Base-by-base conservation (phyloP, 1,140 invertebrate species). In the Meloidogyne hapla region DNA sequence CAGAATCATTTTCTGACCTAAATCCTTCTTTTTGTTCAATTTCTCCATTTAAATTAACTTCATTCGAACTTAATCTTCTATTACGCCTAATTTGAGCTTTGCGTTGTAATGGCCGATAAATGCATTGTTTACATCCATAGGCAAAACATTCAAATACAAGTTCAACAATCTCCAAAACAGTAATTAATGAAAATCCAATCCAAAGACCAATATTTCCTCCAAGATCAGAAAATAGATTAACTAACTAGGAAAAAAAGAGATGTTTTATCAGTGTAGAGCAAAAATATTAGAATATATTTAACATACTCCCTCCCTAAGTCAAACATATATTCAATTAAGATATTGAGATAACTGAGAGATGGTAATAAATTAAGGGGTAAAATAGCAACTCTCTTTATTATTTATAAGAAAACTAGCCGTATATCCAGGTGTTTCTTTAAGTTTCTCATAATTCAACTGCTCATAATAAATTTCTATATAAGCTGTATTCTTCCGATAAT, bases 381-480 rank as follows among this genome's bases (percentile, higher is more conserved):
- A 4, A 33, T 0, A 33, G 33, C 9, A 33, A 33, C n/a, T n/a
- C n/a, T n/a, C n/a, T n/a, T n/a, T n/a, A n/a, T n/a, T n/a, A n/a
- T n/a, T n/a, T n/a, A n/a, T 45, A 15, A 78, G 28, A 3, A n/a
- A 48, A 61, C 33, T 72, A 38, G 86, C 84, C 15, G 86, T 86
- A 75, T 86, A 86, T n/a, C 84, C 85, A 45, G 86, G 81, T 38
- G 86, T 87, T 77, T 86, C 85, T 71, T 83, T 87, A 21, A 86
- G 69, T 25, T 78, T 82, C 69, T 86, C 85, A 67, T 82, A 86
- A 63, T 86, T 86, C 62, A 86, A 72, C 72, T 86, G 85, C 76
- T 86, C 85, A 70, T 86, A 86, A 64, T 86, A 86, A 45, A 86
- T 87, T 78, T 86, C 85, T 45, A 86, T 87, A 71, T 85, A 87